A percentile compares a stretch with the other conserved stretches of the same genome.
phyloP scores from a whole-genome alignment of 37 sponge, comb jelly and placozoan genomes.

The Oopsacas minuta region DNA sequence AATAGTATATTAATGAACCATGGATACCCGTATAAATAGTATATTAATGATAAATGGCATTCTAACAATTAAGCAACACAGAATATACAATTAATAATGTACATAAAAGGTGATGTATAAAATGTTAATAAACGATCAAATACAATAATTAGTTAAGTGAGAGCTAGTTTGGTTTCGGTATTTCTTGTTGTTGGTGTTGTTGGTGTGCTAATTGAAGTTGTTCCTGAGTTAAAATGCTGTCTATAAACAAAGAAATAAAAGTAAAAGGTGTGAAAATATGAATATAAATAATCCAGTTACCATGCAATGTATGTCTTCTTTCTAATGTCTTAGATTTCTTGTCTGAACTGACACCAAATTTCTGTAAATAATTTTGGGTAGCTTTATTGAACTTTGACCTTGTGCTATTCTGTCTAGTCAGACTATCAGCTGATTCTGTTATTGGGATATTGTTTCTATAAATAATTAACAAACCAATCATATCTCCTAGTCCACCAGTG shows the following conservation, averaged over 20 bases:
- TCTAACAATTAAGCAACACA: not conserved
- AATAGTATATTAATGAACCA: no score
- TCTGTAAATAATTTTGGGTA: not conserved
- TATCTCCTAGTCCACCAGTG: no score
- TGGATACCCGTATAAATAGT: not conserved
- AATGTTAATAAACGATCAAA: conserved; percentile 15
- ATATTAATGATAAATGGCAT: not conserved
- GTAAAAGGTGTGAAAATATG: not conserved
- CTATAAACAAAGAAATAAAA: not conserved
- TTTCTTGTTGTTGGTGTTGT: not conserved
- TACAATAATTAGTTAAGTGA: not conserved
- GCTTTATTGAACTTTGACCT: not conserved
- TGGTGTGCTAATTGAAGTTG: not conserved
- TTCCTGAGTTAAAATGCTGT: not conserved
- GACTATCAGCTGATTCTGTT: not conserved
- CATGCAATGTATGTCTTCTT: conserved; percentile 3
- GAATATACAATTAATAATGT: not conserved
- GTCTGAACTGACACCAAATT: not conserved
- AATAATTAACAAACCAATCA: not conserved
- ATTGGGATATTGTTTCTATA: not conserved
- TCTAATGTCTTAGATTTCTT: not conserved
- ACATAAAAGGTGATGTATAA: conserved; percentile 12
- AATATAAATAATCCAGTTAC: not conserved
- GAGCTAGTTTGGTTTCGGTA: not conserved
- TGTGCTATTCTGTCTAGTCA: not conserved